These are phyloP conservation scores for Agapostemon virescens DNA, from an alignment of 2,888 invertebrate genomes.

Conservation along the genomic window DNA sequence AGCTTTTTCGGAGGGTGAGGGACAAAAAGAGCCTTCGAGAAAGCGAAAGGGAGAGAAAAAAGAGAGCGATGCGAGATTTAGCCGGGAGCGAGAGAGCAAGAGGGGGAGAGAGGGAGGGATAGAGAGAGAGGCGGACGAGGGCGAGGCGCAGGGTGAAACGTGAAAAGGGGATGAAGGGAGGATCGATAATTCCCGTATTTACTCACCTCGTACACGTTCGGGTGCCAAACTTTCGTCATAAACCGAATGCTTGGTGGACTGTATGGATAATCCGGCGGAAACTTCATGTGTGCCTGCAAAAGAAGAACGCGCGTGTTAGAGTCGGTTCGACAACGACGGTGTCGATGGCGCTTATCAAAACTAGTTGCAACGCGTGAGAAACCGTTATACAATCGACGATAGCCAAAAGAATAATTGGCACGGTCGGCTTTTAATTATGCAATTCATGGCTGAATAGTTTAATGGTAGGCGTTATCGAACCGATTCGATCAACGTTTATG, in stretches of 20 bases:
- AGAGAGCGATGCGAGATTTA: background rate
- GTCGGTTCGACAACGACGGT: conserved; percentile 18
- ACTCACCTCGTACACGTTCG: conserved; percentile 99
- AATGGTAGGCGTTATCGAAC: background rate
- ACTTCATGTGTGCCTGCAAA: conserved; percentile 98
- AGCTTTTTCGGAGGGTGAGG: conserved; percentile 42
- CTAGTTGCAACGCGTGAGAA: background rate
- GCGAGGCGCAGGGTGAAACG: conserved; percentile 33
- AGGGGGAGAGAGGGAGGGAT: conserved; percentile 6
- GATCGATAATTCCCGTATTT: conserved; percentile 73
- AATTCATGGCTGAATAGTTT: background rate
- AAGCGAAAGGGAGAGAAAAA: conserved; percentile 3
- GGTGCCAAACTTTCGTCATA: conserved; percentile 99
- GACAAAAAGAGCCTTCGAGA: conserved; percentile 50
- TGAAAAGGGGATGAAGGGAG: conserved; percentile 33
- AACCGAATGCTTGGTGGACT: conserved; percentile 99
- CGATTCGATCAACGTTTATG: too few species aligned
- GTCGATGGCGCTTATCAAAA: background rate
- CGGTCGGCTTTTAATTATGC: background rate
- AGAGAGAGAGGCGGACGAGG: conserved; percentile 32
- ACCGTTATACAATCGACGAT: conserved; percentile 5
- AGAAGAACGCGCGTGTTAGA: background rate
- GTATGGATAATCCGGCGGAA: conserved; percentile 99
- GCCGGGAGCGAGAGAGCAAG: background rate
- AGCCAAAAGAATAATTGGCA: background rate